Conservation (phyloP, 2,113 vertebrate genomes). For the Trogon melanurus region DNA sequence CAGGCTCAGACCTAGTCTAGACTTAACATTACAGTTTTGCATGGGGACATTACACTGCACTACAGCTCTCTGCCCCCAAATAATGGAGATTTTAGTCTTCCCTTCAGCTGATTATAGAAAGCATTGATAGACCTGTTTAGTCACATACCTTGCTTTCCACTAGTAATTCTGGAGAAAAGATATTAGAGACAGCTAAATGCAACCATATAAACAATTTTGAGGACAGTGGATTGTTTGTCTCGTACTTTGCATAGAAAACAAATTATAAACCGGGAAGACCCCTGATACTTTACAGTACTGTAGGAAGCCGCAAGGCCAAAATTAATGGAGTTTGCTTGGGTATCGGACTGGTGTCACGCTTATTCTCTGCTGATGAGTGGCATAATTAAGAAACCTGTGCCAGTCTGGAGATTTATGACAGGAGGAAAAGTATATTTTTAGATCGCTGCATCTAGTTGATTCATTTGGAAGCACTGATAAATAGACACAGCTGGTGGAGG, state of each 20-base stretch:
- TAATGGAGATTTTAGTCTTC: background rate
- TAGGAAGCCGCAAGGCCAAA: background rate
- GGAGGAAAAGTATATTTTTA: conserved; percentile 4
- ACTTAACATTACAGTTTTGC: background rate
- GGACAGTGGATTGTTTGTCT: background rate
- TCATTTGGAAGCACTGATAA: background rate
- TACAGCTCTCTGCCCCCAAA: background rate
- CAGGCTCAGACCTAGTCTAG: background rate
- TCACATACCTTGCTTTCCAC: background rate
- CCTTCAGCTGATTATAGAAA: background rate
- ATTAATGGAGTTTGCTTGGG: background rate
- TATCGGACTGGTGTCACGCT: background rate
- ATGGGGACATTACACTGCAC: background rate
- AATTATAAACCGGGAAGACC: background rate
- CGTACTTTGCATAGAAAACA: background rate
- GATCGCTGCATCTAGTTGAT: background rate
- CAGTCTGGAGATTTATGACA: background rate
- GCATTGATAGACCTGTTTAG: background rate
- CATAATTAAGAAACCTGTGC: conserved; percentile 6
- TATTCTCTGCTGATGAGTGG: background rate
- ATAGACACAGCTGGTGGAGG: background rate
- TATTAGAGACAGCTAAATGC: background rate
- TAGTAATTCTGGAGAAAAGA: background rate
- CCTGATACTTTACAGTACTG: background rate
- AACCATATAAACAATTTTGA: background rate